These are phyloP conservation scores for Schizaphis graminum DNA, from an alignment of 2,888 invertebrate genomes.

Conservation along the genomic window DNA sequence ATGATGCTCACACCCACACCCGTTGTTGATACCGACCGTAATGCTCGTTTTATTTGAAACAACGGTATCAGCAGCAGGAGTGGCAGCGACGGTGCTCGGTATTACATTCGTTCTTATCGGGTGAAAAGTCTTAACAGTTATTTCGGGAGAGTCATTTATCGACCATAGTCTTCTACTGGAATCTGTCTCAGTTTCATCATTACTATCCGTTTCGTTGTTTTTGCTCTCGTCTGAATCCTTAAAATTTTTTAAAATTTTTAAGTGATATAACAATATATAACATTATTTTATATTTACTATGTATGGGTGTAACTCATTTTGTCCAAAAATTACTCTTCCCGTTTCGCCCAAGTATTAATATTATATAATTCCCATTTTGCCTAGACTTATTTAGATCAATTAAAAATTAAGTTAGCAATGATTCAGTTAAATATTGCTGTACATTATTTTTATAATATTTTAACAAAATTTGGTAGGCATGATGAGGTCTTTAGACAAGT, in stretches of 20 bases:
- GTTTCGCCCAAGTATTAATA: too few relatives aligned
- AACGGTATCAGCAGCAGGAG: not conserved
- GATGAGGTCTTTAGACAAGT: too few relatives aligned
- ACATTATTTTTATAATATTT: too few relatives aligned
- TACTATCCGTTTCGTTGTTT: not conserved
- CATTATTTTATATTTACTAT: not conserved
- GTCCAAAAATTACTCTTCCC: too few relatives aligned
- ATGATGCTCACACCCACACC: not conserved
- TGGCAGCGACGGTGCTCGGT: not conserved
- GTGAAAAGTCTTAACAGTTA: not conserved
- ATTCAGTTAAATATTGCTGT: too few relatives aligned
- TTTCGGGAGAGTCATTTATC: not conserved
- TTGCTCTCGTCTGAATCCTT: not conserved
- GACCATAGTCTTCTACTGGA: not conserved
- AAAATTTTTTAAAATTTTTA: not conserved
- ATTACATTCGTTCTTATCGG: not conserved
- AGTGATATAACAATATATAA: not conserved
- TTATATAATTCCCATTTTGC: too few relatives aligned
- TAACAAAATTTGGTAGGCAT: too few relatives aligned
- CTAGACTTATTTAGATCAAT: too few relatives aligned
- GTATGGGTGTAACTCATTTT: too few relatives aligned
- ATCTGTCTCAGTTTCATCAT: fast-evolving
- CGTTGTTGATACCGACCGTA: not conserved
- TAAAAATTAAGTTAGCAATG: too few relatives aligned
- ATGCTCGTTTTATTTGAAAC: not conserved